These are phyloP conservation scores for Arctocebus calabarensis DNA, from an alignment of 2,797 vertebrate genomes.

Conservation along the genomic window DNA sequence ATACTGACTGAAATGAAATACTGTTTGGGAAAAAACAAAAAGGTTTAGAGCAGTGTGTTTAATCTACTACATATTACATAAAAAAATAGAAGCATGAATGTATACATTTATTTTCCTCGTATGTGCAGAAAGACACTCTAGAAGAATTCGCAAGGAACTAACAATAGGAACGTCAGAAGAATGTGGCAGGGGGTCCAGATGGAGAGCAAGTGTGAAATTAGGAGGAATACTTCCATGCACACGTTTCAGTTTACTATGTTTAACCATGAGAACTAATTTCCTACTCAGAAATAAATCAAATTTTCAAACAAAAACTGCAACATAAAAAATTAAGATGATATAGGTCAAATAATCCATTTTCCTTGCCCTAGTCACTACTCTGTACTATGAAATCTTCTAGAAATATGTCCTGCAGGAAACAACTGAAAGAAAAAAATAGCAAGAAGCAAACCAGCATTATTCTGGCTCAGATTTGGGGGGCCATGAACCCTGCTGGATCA, in stretches of 20 bases:
- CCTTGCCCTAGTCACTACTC: background rate
- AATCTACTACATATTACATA: background rate
- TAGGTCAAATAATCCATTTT: background rate
- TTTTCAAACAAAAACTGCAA: background rate
- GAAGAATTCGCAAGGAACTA: background rate
- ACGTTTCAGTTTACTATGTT: background rate
- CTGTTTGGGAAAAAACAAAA: background rate
- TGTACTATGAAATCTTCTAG: background rate
- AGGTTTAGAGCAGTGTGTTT: background rate
- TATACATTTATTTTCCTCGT: background rate
- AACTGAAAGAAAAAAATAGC: background rate
- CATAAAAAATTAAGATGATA: background rate
- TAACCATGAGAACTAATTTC: background rate
- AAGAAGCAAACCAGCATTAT: background rate
- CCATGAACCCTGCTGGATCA: background rate
- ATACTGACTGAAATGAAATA: background rate
- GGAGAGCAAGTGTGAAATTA: background rate
- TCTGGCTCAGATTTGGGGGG: background rate
- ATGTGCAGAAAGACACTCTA: background rate
- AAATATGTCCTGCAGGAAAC: background rate
- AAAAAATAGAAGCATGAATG: background rate
- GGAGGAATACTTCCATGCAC: background rate
- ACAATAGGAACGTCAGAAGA: background rate
- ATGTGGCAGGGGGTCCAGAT: background rate
- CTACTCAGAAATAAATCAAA: slow-evolving; percentile 27